These are phyloP conservation scores for Cryptocheilus praepositus DNA, from an alignment of 2,888 invertebrate genomes.

Conservation along the genomic window DNA sequence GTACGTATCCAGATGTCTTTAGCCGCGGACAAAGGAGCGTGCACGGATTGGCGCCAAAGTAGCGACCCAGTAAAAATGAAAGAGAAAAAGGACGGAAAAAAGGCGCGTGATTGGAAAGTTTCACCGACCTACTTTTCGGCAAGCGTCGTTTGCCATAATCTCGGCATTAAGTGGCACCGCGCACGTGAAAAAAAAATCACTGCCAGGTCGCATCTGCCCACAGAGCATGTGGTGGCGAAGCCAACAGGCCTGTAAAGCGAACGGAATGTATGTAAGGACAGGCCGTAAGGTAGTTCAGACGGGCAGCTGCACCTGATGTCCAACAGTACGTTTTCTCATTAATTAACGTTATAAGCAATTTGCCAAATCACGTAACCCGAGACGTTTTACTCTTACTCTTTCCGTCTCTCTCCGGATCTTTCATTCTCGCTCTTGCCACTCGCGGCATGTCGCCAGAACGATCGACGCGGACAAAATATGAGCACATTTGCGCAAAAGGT, in stretches of 20 bases:
- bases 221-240: neutral
- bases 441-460: no score
- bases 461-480: no score
- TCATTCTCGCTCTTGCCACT: no score
- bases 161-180: conserved; percentile 32
- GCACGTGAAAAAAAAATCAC: conserved; percentile 49
- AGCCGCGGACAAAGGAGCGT: conserved; percentile 6
- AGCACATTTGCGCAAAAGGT: no score
- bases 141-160: conserved; percentile 34
- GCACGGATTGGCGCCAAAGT: conserved; percentile 13
- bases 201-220: conserved; percentile 41
- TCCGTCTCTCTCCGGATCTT: no score
- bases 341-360: conserved; percentile 47
- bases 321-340: conserved; percentile 37
- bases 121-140: conserved; percentile 50
- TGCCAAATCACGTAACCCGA: conserved; percentile 47
- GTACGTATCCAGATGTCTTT: neutral
- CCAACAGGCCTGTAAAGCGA: neutral
- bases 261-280: neutral
- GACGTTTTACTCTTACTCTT: no score
- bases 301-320: conserved; percentile 34
- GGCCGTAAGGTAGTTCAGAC: no score
- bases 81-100: conserved; percentile 29
- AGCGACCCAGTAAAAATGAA: conserved; percentile 9
- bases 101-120: conserved; percentile 35